Conservation (phyloP, 2,113 vertebrate species). For the Galbula dea region DNA sequence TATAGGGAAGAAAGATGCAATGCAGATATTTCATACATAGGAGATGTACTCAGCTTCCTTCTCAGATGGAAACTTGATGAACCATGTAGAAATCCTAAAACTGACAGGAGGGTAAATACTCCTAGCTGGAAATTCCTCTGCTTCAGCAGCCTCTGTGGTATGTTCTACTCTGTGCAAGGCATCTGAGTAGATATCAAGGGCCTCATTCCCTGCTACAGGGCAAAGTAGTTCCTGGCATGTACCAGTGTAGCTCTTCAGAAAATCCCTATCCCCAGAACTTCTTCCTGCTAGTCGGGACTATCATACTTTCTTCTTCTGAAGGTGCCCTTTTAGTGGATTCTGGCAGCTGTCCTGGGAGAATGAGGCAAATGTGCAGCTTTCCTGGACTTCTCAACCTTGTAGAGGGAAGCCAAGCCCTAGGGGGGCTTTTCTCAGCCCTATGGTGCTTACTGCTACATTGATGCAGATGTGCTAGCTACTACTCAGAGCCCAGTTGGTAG, state of each 20-base stretch:
- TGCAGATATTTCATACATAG: neutral
- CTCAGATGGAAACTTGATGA: neutral
- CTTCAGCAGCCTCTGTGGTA: neutral
- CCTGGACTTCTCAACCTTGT: neutral
- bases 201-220: accelerated
- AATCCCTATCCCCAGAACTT: neutral
- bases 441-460: neutral
- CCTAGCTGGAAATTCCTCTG: neutral
- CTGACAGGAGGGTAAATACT: neutral
- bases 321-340: neutral
- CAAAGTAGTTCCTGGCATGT: neutral
- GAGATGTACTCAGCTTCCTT: neutral
- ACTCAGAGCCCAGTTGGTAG: neutral
- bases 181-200: neutral
- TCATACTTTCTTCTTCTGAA: neutral
- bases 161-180: neutral
- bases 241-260: neutral
- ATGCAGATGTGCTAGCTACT: neutral
- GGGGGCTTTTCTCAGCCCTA: neutral
- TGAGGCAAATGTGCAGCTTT: neutral
- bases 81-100: neutral
- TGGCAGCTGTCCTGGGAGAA: neutral
- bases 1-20: no score
- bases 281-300: neutral
- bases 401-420: neutral